Base-by-base conservation (phyloP, 2,888 invertebrate genomes). In the Scaptodrosophila latifasciaeformis region DNA sequence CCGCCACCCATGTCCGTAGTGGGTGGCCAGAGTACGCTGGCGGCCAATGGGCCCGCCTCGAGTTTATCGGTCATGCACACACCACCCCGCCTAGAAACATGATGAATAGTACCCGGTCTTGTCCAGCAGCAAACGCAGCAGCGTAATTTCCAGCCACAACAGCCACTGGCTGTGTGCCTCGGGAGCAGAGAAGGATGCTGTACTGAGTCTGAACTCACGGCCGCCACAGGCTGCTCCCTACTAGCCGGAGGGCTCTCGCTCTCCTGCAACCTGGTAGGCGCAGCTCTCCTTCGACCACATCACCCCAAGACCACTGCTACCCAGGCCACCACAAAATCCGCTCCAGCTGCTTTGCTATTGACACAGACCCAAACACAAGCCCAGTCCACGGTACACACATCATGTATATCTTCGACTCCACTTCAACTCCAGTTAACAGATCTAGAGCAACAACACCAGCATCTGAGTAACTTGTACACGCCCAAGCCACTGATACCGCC, bases 61-160 rank as follows among this genome's bases (percentile, higher is more conserved):
- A 77, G 77, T 62, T 76, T 81, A 62, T 81, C 83, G 81, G 84
- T 84, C 81, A 84, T 83, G 74, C 83, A 83, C 75, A 79, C 84
- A 70, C 67, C 71, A 57, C 77, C 81, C 62, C 72, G 84, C 64
- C 67, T 83, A 66, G 82, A 84, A 69, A 84, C 84, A 83, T 84
- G 83, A 83, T 83, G 83, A 83, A 75, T 83, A 80, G 84, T 82
- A 70, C 83, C 82, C 68, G 84, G 84, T 72, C 83, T 84, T 64
- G 81, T 83, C 81, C 85, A 84, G 65, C 80, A 60, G 62, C 81
- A 70, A 52, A 65, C 55, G 60, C 63, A 50, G 42, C 65, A 69
- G 58, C 72, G 70, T 39, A 69, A 66, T 30, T 65, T 62, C 42
- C 63, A 63, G 44, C 65, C 63, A 43, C 68, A 67, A 46, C 62